Conservation (phyloP, 2,113 vertebrate species). For the Mionectes macconnelli region DNA sequence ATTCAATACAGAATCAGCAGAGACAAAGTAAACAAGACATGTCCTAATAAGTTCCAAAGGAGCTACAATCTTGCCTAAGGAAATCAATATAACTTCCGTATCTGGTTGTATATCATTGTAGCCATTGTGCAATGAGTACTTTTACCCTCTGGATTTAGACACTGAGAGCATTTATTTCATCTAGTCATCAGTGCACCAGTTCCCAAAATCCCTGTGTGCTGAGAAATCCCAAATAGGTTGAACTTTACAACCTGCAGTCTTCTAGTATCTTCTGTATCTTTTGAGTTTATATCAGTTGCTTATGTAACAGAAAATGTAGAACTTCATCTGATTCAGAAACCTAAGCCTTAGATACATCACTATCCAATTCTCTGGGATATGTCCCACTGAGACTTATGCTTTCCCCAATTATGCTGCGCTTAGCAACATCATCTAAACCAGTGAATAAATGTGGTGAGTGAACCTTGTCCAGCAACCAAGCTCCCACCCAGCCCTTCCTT, state of each 20-base stretch:
- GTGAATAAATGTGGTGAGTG: background rate
- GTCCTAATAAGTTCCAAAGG: background rate
- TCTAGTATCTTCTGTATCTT: background rate
- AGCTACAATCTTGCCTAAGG: background rate
- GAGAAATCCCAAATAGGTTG: background rate
- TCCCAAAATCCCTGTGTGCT: background rate
- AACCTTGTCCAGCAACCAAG: background rate
- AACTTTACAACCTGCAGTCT: background rate
- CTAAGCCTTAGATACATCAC: background rate
- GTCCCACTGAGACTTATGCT: background rate
- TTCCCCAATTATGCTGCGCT: background rate
- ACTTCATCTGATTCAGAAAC: background rate
- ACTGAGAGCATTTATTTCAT: background rate
- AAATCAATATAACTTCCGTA: background rate
- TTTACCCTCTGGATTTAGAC: background rate
- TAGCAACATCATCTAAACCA: background rate
- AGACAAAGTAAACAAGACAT: conserved; percentile 34
- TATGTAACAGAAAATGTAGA: background rate
- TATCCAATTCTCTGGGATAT: background rate
- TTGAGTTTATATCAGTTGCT: background rate
- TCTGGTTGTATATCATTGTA: background rate
- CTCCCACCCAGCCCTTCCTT: background rate
- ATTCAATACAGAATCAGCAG: conserved; percentile 15
- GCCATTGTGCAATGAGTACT: background rate
- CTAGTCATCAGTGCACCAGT: background rate